Conservation (phyloP, 2,797 vertebrate genomes). For the Nyctibius grandis region DNA sequence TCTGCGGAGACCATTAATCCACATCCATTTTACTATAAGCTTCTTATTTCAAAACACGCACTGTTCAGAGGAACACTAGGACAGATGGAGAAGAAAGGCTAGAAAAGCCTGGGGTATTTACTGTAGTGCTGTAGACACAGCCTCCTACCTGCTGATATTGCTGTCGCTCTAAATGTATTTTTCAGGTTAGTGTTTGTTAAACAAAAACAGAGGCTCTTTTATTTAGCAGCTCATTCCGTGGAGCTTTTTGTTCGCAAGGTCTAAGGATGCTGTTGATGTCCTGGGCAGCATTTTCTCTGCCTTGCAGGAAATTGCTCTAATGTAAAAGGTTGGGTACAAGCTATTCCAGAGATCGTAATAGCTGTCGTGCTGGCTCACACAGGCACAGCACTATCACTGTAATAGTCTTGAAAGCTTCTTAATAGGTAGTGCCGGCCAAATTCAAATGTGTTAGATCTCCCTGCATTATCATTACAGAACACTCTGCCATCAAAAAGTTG, state of each 20-base stretch:
- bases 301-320: background rate
- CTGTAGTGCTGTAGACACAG: background rate
- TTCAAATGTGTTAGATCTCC: background rate
- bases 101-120: background rate
- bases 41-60: background rate
- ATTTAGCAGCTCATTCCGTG: background rate
- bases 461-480: background rate
- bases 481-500: background rate
- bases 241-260: background rate
- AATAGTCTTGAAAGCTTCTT: constrained; percentile 15
- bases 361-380: background rate
- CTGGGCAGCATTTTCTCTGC: background rate
- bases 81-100: constrained; percentile 10
- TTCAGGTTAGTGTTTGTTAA: constrained; percentile 9
- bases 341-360: background rate
- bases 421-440: background rate
- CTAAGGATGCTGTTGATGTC: background rate
- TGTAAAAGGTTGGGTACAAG: background rate
- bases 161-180: background rate
- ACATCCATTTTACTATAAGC: background rate
- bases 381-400: background rate
- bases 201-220: background rate
- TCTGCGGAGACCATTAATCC: background rate
- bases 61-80: background rate
- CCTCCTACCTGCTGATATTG: background rate